phyloP scores from a whole-genome alignment of 2,888 invertebrate genomes.

The Beris morrisii region DNA sequence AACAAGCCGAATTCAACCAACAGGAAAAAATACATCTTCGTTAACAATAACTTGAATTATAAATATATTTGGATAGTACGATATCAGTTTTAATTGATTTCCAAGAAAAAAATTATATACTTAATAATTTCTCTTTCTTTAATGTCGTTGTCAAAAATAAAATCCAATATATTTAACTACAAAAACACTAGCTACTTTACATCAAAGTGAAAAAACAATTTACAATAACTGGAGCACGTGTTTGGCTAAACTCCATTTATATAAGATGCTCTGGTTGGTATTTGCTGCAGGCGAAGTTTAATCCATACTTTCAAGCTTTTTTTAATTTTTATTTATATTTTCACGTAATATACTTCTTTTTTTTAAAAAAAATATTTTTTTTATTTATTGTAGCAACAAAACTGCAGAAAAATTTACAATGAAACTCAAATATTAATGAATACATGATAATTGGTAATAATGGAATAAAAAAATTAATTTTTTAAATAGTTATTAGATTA shows the following conservation, averaged over 20 bases:
- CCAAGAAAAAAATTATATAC: conserved; percentile 2
- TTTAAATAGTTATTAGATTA: no score
- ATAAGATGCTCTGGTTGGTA: conserved; percentile 43
- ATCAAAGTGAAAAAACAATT: conserved; percentile 35
- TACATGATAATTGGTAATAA: neutral
- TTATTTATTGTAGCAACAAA: conserved; percentile 32
- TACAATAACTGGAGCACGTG: conserved; percentile 46
- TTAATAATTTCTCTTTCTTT: neutral
- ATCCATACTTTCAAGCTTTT: conserved; percentile 46
- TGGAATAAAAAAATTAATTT: no score
- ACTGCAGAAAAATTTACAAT: conserved; percentile 29
- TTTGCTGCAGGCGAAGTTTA: conserved; percentile 50
- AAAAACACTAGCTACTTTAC: conserved; percentile 30
- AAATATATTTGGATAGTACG: neutral
- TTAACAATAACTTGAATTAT: conserved; percentile 18
- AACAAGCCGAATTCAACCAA: conserved; percentile 25
- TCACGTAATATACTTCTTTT: conserved; percentile 19
- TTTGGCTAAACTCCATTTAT: conserved; percentile 48
- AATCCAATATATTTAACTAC: conserved; percentile 12
- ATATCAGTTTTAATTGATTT: conserved; percentile 5
- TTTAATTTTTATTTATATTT: conserved; percentile 21
- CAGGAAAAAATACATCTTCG: conserved; percentile 24
- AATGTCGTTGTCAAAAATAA: conserved; percentile 1
- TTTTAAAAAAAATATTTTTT: conserved; percentile 9
- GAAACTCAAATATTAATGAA: conserved; percentile 12